Evolutionary conservation across 1,140 invertebrate species (phyloP).

Genomic region (Drosophila kepulauana): DNA sequence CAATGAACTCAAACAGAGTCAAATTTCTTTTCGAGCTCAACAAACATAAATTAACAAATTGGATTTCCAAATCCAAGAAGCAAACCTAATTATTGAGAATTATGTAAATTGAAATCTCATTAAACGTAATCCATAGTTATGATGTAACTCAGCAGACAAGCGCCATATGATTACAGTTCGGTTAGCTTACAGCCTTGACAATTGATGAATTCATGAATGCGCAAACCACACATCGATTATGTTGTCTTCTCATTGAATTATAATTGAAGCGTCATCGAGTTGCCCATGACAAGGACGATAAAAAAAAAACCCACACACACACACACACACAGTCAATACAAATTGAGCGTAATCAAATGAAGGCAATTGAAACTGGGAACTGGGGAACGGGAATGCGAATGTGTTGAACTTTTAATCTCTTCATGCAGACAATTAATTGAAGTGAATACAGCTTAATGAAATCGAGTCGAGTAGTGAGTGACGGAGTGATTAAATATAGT

Average conservation of each 20-base stretch:
- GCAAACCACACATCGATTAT: constrained; percentile 67
- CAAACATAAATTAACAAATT: background rate
- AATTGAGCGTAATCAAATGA: constrained; percentile 71
- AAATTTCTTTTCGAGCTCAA: background rate
- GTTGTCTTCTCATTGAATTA: constrained; percentile 63
- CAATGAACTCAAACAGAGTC: background rate
- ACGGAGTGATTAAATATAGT: constrained; percentile 5
- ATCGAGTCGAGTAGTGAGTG: constrained; percentile 5
- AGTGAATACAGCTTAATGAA: constrained; percentile 34
- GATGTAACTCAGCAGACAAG: background rate
- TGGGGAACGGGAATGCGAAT: background rate
- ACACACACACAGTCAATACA: constrained; percentile 18
- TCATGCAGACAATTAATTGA: constrained; percentile 38
- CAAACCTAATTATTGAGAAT: constrained; percentile 22
- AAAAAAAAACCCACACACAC: background rate
- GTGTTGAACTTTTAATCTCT: constrained; percentile 34
- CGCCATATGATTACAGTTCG: constrained; percentile 2
- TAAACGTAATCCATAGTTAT: background rate
- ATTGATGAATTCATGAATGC: constrained; percentile 43
- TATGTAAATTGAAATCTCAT: constrained; percentile 17
- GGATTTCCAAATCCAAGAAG: background rate
- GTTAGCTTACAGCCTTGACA: background rate
- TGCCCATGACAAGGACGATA: constrained; percentile 42
- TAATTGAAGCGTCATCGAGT: constrained; percentile 70
- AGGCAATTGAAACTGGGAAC: constrained; percentile 27